Percentiles rank a stretch among this genome's conserved stretches.
phyloP scores from a whole-genome alignment of 2,113 vertebrate species.

The Rousettus leschenaultii region DNA sequence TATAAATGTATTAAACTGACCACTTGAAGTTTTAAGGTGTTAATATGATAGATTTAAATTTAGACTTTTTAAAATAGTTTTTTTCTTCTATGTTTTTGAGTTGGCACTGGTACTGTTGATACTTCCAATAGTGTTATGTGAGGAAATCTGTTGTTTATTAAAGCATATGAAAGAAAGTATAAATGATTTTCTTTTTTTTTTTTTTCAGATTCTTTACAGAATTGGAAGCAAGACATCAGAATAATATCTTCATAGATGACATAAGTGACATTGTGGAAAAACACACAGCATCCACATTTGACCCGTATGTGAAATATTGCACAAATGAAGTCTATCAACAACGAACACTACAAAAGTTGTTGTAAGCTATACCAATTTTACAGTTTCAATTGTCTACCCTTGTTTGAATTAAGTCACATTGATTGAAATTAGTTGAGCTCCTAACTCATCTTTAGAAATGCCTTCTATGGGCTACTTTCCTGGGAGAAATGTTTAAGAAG shows the following conservation, averaged over 20 bases:
- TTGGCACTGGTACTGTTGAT: not conserved
- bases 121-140: not conserved
- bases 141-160: not conserved
- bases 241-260: conserved; percentile 91
- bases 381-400: not conserved
- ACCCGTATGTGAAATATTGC: conserved; percentile 96
- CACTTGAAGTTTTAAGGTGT: not conserved
- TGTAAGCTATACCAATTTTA: conserved; percentile 84
- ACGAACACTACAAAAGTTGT: conserved; percentile 91
- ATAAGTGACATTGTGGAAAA: conserved; percentile 94
- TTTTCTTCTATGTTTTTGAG: not conserved
- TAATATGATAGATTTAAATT: not conserved
- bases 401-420: not conserved
- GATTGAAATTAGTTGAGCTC: not conserved
- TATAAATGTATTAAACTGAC: not conserved
- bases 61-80: not conserved
- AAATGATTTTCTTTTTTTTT: not conserved
- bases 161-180: not conserved
- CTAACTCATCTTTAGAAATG: not conserved
- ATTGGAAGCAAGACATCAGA: conserved; percentile 91
- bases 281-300: conserved; percentile 90
- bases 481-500: not conserved
- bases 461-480: not conserved
- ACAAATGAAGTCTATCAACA: conserved; percentile 99
- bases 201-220: conserved; percentile 93